Percentiles rank a stretch among this genome's conserved stretches.
Evolutionary conservation across 1,140 invertebrate genomes (phyloP).

Genomic region (Listronotus oregonensis): DNA sequence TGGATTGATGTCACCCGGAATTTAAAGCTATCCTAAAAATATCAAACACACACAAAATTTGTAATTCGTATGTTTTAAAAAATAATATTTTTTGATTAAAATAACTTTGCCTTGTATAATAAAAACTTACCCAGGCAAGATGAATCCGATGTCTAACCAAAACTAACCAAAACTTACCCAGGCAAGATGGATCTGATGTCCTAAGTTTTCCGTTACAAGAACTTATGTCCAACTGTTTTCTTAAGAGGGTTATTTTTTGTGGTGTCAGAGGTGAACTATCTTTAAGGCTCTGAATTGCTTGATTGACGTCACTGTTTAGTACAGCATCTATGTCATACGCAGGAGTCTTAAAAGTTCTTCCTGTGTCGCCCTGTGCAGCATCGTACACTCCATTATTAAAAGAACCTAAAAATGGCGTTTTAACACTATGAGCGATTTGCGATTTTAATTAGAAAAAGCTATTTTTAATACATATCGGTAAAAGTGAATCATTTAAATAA

Average conservation of each 20-base stretch:
- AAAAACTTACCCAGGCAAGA: conserved; percentile 10
- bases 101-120: neutral
- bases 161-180: conserved; percentile 9
- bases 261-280: conserved; percentile 53
- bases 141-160: conserved; percentile 4
- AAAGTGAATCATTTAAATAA: no score
- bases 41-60: no score
- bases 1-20: no score
- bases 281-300: conserved; percentile 58
- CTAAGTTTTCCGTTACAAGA: conserved; percentile 19
- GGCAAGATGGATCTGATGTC: conserved; percentile 7
- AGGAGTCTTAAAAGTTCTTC: conserved; percentile 57
- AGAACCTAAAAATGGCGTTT: conserved; percentile 54
- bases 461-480: no score
- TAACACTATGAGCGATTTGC: no score
- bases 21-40: no score
- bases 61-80: no score
- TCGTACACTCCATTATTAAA: conserved; percentile 69
- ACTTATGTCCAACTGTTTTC: conserved; percentile 29
- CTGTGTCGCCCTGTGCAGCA: conserved; percentile 78
- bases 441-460: no score
- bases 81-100: no score
- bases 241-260: conserved; percentile 19
- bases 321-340: conserved; percentile 61
- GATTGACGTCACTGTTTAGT: conserved; percentile 57